Evolutionary conservation across 2,113 vertebrate species (phyloP), one percentile per base, ranked within the genome.

Genomic region (Orycteropus afer): DNA sequence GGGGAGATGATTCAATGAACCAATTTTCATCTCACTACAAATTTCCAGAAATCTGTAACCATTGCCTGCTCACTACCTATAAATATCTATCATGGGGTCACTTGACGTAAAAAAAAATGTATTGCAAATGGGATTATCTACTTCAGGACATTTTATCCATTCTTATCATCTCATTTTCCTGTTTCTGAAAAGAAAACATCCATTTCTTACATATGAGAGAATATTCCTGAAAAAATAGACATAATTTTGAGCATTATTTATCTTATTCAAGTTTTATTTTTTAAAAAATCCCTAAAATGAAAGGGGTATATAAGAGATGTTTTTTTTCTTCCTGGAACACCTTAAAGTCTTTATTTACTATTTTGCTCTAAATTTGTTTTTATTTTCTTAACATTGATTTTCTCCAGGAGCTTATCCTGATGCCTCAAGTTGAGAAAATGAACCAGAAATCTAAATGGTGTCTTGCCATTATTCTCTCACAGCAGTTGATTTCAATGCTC

Each of bases 281-380:
- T 71, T 37, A 37, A 91, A 93, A 49, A 93, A 91, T 92, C 63
- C 27, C 13, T 91, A 12, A 95, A 86, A 49, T 67, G 29, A 89
- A 94, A 40, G 11, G 65, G 40, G 11, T 10, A n/a, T 20, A 11
- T 47, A 81, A 71, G 45, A 85, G 57, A 40, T 45, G 20, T 4
- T 67, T 78, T 32, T 49, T n/a, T 9, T 9, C 27, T 10, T n/a
- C 9, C 27, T 61, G 40, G 37, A 71, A 59, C 76, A 47, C 17
- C 79, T 1, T 82, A 77, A 40, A 51, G 78, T 88, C 71, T 78
- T 67, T 87, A 65, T 86, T 93, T 74, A 63, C 40, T 86, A 0
- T 42, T 93, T 95, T 34, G 73, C 7, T 91, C 81, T 80, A 63
- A 11, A 9, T 93, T 67, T 93, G 27, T 77, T 37, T 90, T 11